Base-by-base conservation (phyloP, 2,888 invertebrate species). In the Amphipyra tragopoginis region DNA sequence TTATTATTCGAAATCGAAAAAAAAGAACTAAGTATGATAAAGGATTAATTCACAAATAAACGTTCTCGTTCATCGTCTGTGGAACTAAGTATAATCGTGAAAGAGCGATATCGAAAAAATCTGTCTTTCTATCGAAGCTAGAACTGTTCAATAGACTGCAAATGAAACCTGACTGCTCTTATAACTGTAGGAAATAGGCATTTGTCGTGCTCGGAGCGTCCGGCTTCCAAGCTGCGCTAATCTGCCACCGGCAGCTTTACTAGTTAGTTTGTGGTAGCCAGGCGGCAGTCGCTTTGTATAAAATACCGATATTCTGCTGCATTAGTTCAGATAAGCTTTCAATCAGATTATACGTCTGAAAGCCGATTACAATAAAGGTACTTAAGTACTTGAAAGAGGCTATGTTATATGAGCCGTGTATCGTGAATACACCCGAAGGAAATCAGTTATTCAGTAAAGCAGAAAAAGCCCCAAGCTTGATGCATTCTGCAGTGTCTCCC, bases 131-230 rank as follows among this genome's bases (percentile, higher is more conserved):
- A 38, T 53, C 11, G 40, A 33, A 49, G 33, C 29, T 5, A 21
- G 21, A 34, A 7, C 38, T 51, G 6, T 21, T 21, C 10, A 9
- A 13, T 39, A 26, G 14, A 63, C 38, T 29, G 34, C 48, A 49
- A 38, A 52, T 44, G 21, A 62, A 62, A 42, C 11, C 5, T 5
- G 38, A 48, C 15, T 65, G 53, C 39, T 54, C 64, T 15, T 51
- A 43, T 64, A 51, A 47, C 8, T 36, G 39, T 10, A 69, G 68
- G 57, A 70, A 64, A 64, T 58, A 40, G 14, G 47, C 36, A 70
- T 68, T 64, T 36, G 33, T 62, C 55, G 51, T 29, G 43, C 15
- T 43, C 34, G 34, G 38, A 14, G 26, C 39, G 29, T 44, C 45
- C n/a, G 9, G 39, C 42, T 39, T 39, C 39, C 42, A 43, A 50